These are phyloP conservation scores for Blastobasis lacticolella DNA, from an alignment of 2,888 invertebrate genomes.

Conservation along the genomic window DNA sequence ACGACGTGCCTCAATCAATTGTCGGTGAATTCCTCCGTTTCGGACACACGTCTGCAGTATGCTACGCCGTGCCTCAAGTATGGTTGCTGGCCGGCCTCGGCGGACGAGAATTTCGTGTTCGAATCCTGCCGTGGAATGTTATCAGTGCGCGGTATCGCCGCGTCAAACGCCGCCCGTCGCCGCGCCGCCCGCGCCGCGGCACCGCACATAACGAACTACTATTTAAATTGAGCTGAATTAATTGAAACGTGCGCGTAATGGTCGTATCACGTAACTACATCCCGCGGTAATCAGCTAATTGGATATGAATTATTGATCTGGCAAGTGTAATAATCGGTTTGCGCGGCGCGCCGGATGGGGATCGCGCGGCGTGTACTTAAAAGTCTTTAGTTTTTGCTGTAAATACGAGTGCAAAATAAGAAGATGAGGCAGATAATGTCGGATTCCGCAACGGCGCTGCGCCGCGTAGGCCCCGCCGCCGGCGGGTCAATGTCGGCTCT, in stretches of 20 bases:
- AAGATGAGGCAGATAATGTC: constrained; percentile 10
- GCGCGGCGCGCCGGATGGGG: constrained; percentile 31
- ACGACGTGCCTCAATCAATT: constrained; percentile 60
- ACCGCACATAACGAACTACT: constrained; percentile 42
- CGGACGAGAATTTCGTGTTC: constrained; percentile 59
- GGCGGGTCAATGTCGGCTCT: constrained; percentile 53
- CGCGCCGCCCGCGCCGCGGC: neutral
- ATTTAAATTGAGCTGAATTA: constrained; percentile 54
- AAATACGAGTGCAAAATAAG: constrained; percentile 4
- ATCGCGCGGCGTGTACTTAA: constrained; percentile 26
- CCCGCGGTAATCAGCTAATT: constrained; percentile 56
- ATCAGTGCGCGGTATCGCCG: constrained; percentile 62
- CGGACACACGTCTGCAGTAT: constrained; percentile 47
- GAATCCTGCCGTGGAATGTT: constrained; percentile 66
- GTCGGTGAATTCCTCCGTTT: constrained; percentile 57
- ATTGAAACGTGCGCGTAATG: constrained; percentile 39
- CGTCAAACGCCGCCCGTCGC: constrained; percentile 46
- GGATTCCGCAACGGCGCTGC: constrained; percentile 13
- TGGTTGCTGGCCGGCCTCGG: constrained; percentile 46
- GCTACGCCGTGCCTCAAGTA: constrained; percentile 46
- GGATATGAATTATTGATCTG: constrained; percentile 56
- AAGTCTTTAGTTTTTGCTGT: constrained; percentile 22
- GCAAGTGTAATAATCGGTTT: constrained; percentile 42
- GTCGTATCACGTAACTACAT: constrained; percentile 34
- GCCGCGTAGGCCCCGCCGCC: constrained; percentile 14